Evolutionary conservation across 2,797 vertebrate genomes (phyloP).

Genomic region (Graptemys geographica): DNA sequence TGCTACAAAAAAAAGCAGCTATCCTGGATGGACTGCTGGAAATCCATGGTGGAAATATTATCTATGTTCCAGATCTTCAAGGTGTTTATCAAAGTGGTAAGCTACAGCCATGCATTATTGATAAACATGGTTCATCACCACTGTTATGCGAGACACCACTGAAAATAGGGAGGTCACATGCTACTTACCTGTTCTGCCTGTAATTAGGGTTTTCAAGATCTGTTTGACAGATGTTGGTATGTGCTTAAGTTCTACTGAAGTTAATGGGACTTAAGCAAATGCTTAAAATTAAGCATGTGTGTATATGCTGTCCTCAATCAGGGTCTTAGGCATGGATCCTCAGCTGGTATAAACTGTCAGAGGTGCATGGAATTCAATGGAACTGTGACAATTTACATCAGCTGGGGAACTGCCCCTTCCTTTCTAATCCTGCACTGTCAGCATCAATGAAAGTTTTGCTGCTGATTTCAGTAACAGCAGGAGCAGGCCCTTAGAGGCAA

Average conservation of each 20-base stretch:
- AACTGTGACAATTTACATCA: constrained; percentile 44
- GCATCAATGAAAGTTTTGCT: neutral
- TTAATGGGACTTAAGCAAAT: fast-evolving
- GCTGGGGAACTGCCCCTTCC: neutral
- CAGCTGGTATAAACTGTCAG: neutral
- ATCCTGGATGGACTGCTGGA: neutral
- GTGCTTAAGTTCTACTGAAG: neutral
- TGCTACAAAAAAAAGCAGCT: neutral
- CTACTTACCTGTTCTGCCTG: neutral
- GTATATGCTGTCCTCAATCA: neutral
- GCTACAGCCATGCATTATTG: neutral
- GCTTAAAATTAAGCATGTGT: neutral
- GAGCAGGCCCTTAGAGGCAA: neutral
- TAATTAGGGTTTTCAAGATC: neutral
- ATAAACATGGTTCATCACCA: neutral
- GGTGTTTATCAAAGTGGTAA: neutral
- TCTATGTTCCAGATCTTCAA: neutral
- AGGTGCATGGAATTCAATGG: constrained; percentile 24
- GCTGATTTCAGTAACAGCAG: neutral
- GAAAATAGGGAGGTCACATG: neutral
- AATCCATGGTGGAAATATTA: neutral
- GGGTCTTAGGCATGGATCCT: neutral
- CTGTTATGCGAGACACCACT: neutral
- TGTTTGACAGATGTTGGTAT: neutral
- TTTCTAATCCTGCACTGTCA: neutral